Evolutionary conservation across 1,140 invertebrate species (phyloP).

Genomic region (Andricus grossulariae): DNA sequence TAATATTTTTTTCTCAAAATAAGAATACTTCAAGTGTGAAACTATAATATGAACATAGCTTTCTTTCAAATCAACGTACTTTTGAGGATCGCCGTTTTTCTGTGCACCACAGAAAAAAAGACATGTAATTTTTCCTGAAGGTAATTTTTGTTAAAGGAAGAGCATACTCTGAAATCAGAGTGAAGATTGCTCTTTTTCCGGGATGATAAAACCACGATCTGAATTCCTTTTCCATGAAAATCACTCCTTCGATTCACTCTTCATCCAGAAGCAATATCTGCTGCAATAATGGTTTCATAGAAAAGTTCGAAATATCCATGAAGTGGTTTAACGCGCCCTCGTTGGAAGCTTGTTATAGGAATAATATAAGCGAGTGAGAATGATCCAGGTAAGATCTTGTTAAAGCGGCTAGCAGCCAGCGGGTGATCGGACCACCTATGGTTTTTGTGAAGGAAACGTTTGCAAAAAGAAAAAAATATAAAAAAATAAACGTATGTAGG

Average conservation of each 20-base stretch:
- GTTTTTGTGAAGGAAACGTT: neutral
- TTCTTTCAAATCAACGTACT: no score
- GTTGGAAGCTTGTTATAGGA: conserved; percentile 1
- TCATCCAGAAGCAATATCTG: neutral
- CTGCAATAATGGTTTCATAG: neutral
- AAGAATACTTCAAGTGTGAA: no score
- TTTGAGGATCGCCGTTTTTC: no score
- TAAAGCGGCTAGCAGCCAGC: conserved; percentile 8
- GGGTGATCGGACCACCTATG: conserved; percentile 16
- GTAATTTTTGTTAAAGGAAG: no score
- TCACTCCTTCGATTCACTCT: neutral
- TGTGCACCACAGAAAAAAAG: no score
- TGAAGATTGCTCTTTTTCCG: no score
- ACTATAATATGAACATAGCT: no score
- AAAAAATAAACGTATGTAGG: neutral
- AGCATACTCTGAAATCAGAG: no score
- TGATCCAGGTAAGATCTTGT: conserved; percentile 21
- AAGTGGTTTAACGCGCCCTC: neutral
- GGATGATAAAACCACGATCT: no score
- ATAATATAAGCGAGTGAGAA: conserved; percentile 19
- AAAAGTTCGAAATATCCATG: neutral
- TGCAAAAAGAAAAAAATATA: neutral
- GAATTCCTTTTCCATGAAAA: no score
- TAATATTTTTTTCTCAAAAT: no score
- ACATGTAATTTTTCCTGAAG: no score